These are phyloP conservation scores for Lepidocyrtoides sp. DNA, from an alignment of 2,888 invertebrate species.

Conservation along the genomic window DNA sequence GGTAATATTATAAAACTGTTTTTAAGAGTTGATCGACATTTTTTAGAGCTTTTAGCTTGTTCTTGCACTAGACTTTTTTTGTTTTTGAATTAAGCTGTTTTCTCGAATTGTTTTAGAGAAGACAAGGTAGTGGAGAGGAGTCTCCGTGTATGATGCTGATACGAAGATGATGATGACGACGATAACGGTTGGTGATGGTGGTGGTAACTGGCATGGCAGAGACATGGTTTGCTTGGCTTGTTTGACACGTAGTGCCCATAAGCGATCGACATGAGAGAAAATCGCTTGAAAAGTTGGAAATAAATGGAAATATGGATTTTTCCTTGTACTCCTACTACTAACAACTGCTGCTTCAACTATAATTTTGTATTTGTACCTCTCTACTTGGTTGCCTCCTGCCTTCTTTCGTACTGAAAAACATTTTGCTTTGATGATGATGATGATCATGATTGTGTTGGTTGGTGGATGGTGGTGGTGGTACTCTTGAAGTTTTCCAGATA, in stretches of 20 bases:
- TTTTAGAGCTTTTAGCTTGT: neutral
- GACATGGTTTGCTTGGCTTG: constrained; percentile 52
- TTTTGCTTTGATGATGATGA: constrained; percentile 11
- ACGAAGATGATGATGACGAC: constrained; percentile 30
- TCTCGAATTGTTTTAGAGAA: neutral
- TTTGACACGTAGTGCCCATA: constrained; percentile 75
- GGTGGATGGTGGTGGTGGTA: constrained; percentile 15
- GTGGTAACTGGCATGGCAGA: neutral
- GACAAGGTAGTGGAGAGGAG: neutral
- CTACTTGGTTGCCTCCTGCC: neutral
- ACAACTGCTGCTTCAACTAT: neutral
- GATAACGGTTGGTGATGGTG: constrained; percentile 7
- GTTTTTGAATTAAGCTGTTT: constrained; percentile 1
- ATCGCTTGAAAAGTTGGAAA: constrained; percentile 67
- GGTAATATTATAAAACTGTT: neutral
- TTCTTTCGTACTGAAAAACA: neutral
- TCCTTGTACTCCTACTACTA: constrained; percentile 14
- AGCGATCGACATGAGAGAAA: constrained; percentile 67
- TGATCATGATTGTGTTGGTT: neutral
- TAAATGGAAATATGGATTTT: constrained; percentile 76
- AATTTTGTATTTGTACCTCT: neutral
- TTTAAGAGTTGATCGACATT: too few species aligned
- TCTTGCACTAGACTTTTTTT: neutral
- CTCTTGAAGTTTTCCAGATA: constrained; percentile 66
- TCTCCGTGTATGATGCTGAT: neutral